Conservation (phyloP, 2,797 vertebrate genomes). For the Pachyuromys duprasi region DNA sequence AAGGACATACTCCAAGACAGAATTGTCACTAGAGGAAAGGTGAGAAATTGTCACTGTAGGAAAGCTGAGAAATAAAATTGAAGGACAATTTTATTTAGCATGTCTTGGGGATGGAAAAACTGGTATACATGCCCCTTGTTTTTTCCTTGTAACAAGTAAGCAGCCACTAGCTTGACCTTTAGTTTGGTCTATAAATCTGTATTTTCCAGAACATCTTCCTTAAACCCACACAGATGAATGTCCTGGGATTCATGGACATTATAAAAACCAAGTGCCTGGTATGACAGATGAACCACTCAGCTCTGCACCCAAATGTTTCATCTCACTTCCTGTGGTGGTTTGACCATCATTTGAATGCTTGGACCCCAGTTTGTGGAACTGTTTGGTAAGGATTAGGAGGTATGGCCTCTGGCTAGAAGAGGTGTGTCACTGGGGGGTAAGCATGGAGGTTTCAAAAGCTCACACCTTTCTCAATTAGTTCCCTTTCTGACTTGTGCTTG, state of each 20-base stretch:
- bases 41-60: not conserved
- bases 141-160: not conserved
- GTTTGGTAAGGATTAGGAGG: not conserved
- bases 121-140: not conserved
- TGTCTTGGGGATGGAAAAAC: not conserved
- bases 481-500: too few relatives aligned
- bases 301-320: not conserved
- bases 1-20: not conserved
- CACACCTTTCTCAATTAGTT: not conserved
- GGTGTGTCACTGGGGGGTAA: not conserved
- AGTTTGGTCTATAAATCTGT: not conserved
- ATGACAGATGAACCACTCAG: not conserved
- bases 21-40: not conserved
- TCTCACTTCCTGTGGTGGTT: not conserved
- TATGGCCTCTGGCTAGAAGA: not conserved
- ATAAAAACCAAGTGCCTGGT: not conserved
- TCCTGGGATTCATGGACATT: not conserved
- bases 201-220: slow-evolving; percentile 2
- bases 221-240: not conserved
- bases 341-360: not conserved
- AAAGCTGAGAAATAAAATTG: slow-evolving; percentile 19
- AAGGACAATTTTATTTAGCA: slow-evolving; percentile 40
- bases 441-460: not conserved
- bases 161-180: not conserved
- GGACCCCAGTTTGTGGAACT: not conserved